Evolutionary conservation across 2,888 invertebrate genomes (phyloP).

Genomic region (Calameuta idolon): DNA sequence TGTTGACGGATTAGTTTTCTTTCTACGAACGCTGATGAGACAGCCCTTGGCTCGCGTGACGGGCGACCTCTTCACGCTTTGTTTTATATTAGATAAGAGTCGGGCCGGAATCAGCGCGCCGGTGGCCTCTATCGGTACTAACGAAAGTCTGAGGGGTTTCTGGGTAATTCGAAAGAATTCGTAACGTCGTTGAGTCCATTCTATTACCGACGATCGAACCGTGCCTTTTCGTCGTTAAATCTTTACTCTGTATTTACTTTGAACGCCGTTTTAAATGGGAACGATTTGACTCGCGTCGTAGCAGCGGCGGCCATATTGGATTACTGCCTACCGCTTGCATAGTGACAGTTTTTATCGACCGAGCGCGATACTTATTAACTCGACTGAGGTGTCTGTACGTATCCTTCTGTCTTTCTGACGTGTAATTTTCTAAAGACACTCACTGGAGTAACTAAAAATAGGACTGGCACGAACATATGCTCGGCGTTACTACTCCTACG

Average conservation of each 20-base stretch:
- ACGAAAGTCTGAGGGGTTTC: neutral
- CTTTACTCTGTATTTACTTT: neutral
- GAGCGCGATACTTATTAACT: neutral
- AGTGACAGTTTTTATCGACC: neutral
- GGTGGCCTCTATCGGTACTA: neutral
- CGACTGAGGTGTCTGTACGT: neutral
- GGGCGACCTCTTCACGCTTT: conserved; percentile 1
- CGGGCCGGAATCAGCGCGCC: neutral
- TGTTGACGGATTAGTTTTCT: conserved; percentile 26
- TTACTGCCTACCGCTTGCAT: neutral
- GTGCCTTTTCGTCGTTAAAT: neutral
- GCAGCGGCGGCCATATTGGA: neutral
- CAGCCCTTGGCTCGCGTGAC: neutral
- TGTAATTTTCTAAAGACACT: conserved; percentile 37
- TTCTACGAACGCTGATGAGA: conserved; percentile 47
- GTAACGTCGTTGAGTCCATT: neutral
- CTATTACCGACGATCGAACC: neutral
- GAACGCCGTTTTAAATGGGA: neutral
- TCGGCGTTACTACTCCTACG: conserved; percentile 27
- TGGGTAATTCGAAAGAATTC: neutral
- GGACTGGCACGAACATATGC: conserved; percentile 45
- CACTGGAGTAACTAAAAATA: conserved; percentile 43
- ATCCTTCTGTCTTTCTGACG: neutral
- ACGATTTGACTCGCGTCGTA: neutral
- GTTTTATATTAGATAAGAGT: neutral